These are phyloP conservation scores for Sarcophaga variegata DNA, from an alignment of 2,888 invertebrate species.

Conservation along the genomic window DNA sequence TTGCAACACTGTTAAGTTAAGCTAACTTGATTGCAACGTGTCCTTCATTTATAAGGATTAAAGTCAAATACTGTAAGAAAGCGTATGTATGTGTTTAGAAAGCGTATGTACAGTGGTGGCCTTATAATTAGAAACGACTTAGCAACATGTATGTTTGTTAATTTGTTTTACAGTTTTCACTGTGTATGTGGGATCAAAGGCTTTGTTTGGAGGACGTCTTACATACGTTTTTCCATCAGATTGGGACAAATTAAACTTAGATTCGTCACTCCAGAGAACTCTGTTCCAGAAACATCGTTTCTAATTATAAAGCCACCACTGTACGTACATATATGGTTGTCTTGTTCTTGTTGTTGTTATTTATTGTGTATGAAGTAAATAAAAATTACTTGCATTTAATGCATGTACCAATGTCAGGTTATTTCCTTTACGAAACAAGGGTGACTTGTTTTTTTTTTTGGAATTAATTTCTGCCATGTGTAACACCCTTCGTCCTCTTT, in stretches of 20 bases:
- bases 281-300: no score
- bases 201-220: no score
- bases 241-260: no score
- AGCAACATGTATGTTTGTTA: no score
- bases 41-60: slow-evolving; percentile 70
- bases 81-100: slow-evolving; percentile 1
- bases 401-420: slow-evolving; percentile 51
- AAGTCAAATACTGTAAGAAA: slow-evolving; percentile 27
- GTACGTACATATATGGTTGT: background rate
- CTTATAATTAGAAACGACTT: no score
- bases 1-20: slow-evolving; percentile 67
- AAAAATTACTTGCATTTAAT: slow-evolving; percentile 68
- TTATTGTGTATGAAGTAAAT: slow-evolving; percentile 48
- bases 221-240: no score
- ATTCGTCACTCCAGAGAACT: no score
- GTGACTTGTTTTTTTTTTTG: slow-evolving; percentile 9
- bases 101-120: no score
- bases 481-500: slow-evolving; percentile 41
- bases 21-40: slow-evolving; percentile 65
- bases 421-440: slow-evolving; percentile 21
- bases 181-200: no score
- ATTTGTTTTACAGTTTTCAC: no score
- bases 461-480: background rate
- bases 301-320: no score
- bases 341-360: background rate